phyloP scores from a whole-genome alignment of 2,888 invertebrate species.

The Caenorhabditis panamensis region DNA sequence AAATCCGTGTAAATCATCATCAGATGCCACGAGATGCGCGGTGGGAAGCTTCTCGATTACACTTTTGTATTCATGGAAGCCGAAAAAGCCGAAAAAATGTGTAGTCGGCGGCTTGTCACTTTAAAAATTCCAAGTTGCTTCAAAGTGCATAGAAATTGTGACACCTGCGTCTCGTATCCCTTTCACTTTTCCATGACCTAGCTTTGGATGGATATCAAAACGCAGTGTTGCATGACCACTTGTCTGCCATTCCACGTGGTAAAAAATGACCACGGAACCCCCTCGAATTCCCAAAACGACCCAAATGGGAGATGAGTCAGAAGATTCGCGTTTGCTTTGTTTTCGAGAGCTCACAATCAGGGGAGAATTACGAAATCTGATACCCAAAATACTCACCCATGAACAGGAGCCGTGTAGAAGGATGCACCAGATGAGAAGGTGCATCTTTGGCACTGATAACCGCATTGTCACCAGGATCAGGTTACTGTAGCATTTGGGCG shows the following conservation, averaged over 20 bases:
- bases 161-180: not conserved
- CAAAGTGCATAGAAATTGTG: not conserved
- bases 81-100: not conserved
- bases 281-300: too few species aligned
- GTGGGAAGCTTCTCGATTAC: not conserved
- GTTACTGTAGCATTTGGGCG: constrained; percentile 1
- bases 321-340: not conserved
- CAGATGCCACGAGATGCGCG: constrained; percentile 4
- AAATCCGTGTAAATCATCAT: constrained; percentile 32
- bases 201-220: not conserved
- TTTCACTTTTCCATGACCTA: not conserved
- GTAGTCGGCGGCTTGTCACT: not conserved
- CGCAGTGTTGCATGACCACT: constrained; percentile 13
- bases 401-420: not conserved
- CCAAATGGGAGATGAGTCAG: not conserved
- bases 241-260: too few species aligned
- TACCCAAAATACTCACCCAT: constrained; percentile 1
- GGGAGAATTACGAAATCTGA: constrained; percentile 1
- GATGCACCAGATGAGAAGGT: not conserved
- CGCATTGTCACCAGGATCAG: not conserved
- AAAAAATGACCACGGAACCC: not conserved
- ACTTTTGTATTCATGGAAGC: constrained; percentile 11
- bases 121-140: not conserved
- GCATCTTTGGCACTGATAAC: constrained; percentile 1
- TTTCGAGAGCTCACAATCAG: constrained; percentile 5